Evolutionary conservation across 1,140 invertebrate species (phyloP), one percentile per base, ranked within the genome.

Genomic region (Nasonia longicornis): DNA sequence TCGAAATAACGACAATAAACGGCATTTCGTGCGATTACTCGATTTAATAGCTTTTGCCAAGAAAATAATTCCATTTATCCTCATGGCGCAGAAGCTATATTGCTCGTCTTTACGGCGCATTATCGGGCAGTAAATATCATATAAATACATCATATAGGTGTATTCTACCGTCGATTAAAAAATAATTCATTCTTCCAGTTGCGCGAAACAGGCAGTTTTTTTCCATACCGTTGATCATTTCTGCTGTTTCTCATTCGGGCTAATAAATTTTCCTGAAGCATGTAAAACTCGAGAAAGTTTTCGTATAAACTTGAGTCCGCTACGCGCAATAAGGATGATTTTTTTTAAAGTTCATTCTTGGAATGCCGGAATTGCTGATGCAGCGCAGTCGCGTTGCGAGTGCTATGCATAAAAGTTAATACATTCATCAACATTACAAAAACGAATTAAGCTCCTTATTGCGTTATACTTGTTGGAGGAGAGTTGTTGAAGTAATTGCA

Each of bases 1-100:
- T 75, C 26, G 73, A 75, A 26, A 75, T 26, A 20, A 74, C 48
- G 52, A 7, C 31, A 38, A 75, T 75, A 75, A 75, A 75, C 52
- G 63, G 38, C 52, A n/a, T 20, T 48, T 48, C 14, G 12, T n/a
- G 52, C 35, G 52, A 64, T 75, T 75, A 75, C 29, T 63, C 20
- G 3, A 42, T 48, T 74, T 74, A 74, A 74, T 58, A 29, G 48
- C 31, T 58, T 74, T 42, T 45, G 22, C 45, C 45, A 31, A 52
- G 71, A 73, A 22, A 52, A 52, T 73, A 22, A 73, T 73, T 73
- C 22, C 29, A 73, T 73, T 52, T 73, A 29, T 75, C 10, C 52
- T 16, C 3, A 58, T 58, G 14, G 52, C 8, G 29, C n/a, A 16
- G 3, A 16, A 8, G 29, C 11, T 16, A n/a, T 16, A 63, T 63